Base-by-base conservation (phyloP, 2,113 vertebrate species). In the Myotis davidii region DNA sequence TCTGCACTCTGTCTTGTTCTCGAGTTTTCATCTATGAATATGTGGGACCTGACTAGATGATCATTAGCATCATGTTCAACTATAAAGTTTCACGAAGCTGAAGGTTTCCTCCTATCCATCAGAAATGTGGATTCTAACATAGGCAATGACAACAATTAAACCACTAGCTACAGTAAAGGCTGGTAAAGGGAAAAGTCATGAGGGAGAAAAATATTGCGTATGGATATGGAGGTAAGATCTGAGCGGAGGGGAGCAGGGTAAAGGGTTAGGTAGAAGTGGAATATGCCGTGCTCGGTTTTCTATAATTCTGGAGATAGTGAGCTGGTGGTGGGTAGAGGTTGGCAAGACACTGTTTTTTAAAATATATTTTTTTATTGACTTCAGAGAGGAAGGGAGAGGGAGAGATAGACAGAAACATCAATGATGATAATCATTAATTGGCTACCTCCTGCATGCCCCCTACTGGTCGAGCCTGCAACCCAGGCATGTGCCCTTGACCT, bases 281-380 rank as follows among this genome's bases (percentile, higher is more conserved):
- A 50, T 17, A 2, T 20, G 17, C 1, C 9, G 2, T 2, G 23
- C 32, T 79, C 45, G 0, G n/a, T 76, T 79, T 9, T 17, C 37
- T 17, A 3, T 37, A 32, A 52, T 88, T 76, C 87, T 67, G 17
- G 27, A 32, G 48, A 64, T 1, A 32, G 50, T 52, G 4, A 34
- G 9, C 1, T 3, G 27, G 14, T 12, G 9, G 2, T 2, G 5
- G 9, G 3, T 29, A 17, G 18, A 25, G 9, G 8, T 59, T 59
- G 56, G 23, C 9, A 59, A 59, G 21, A 25, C 23, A 59, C 56
- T 50, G 14, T 50, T 50, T 59, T 59, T 59, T 59, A 25, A 11
- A 25, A 25, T 59, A 25, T 59, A 25, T 59, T 59, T 13, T 48
- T 59, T 59, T 25, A 25, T 59, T 25, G 56, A 59, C 3, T 59